Evolutionary conservation across 2,113 vertebrate genomes (phyloP), one percentile per base, ranked within the genome.

Genomic region (Macquaria australasica): DNA sequence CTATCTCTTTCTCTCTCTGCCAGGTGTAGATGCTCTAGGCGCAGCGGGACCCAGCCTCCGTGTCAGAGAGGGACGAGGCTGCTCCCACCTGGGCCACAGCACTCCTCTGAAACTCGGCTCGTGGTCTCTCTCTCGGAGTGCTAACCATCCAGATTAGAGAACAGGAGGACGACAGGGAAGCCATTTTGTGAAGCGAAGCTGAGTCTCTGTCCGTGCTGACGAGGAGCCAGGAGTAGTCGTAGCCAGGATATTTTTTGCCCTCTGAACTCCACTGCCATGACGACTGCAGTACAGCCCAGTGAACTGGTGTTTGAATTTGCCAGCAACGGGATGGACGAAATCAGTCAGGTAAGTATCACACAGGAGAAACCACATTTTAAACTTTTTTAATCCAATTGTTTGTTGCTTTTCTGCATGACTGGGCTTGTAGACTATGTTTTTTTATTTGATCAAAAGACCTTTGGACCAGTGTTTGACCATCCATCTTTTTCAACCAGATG

Each of bases 291-390:
- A 37, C 96, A 97, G 82, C 92, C 96, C 71, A 96, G 86, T 45
- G 97, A 97, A 82, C 94, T 97, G 92, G 94, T 97, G 89, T 97
- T 97, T 87, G 97, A 97, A 79, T 97, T 97, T 75, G 96, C 97
- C 91, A 97, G 96, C 94, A 97, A 97, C 89, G 96, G 96, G 81
- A 97, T 97, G 96, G 97, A 97, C 56, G 96, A 96, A 91, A 96
- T 96, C 81, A 94, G 93, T 77, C 96, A 96, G 95, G 96, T 96
- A 94, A 7, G 70, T 28, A 60, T 85, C 60, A 25, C 28, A 12
- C 59, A 25, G 9, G 23, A 34, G 23, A 58, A 56, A 45, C 18
- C 56, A 11, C 48, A 9, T 75, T 80, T 31, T 1, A 15, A 79
- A 18, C 8, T 71, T 69, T 45, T 20, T 48, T 15, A 66, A 59